phyloP scores from a whole-genome alignment of 2,888 invertebrate genomes.

The Sphecodes monilicornis region DNA sequence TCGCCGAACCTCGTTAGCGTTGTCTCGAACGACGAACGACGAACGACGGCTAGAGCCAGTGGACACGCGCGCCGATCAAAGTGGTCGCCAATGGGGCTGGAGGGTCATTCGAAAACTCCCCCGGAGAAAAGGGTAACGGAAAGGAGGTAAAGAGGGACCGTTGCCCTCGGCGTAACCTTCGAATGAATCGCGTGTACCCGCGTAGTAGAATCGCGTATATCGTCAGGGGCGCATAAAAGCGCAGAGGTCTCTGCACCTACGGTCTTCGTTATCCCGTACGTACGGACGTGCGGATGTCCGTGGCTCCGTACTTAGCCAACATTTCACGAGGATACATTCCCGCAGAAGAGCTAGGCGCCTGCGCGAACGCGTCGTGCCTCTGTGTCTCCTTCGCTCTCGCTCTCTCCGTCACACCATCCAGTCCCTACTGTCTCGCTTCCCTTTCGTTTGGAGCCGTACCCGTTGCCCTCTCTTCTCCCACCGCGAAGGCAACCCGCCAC shows the following conservation, averaged over 20 bases:
- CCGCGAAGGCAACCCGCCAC: conserved; percentile 77
- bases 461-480: conserved; percentile 59
- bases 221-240: not conserved
- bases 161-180: not conserved
- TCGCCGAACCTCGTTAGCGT: conserved; percentile 15
- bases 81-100: not conserved
- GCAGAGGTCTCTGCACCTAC: conserved; percentile 62
- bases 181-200: not conserved
- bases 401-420: not conserved
- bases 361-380: conserved; percentile 38
- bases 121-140: not conserved
- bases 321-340: conserved; percentile 61
- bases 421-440: conserved; percentile 21
- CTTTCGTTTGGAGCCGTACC: conserved; percentile 11
- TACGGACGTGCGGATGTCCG: conserved; percentile 23
- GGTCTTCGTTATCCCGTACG: conserved; percentile 68
- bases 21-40: conserved; percentile 2
- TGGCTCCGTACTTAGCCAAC: conserved; percentile 42
- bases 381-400: not conserved
- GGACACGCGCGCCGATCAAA: not conserved
- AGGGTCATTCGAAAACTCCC: conserved; percentile 26
- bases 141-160: not conserved
- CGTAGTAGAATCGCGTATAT: not conserved
- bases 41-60: not conserved
- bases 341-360: conserved; percentile 56